phyloP scores from a whole-genome alignment of 1,140 invertebrate species.

The Aphaenogaster rudis region DNA sequence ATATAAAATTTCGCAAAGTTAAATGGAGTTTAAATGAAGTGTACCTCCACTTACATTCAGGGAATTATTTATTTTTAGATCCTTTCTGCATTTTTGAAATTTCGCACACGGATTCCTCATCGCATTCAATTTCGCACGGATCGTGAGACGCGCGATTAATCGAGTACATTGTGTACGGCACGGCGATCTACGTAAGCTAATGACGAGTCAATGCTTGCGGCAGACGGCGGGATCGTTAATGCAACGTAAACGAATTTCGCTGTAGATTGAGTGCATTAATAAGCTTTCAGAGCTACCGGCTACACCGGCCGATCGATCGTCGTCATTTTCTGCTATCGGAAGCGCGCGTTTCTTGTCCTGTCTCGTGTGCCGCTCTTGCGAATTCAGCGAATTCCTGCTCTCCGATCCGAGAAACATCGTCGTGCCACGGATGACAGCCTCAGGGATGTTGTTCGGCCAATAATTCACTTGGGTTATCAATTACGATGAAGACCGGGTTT shows the following conservation, averaged over 20 bases:
- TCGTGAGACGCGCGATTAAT: neutral
- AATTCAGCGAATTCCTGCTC: conserved; percentile 19
- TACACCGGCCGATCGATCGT: conserved; percentile 27
- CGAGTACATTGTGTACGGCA: conserved; percentile 11
- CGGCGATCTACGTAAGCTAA: conserved; percentile 14
- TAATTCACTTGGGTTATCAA: conserved; percentile 70
- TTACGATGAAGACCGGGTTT: conserved; percentile 42
- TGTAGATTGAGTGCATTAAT: conserved; percentile 53
- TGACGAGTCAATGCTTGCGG: conserved; percentile 35
- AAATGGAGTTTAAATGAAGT: neutral
- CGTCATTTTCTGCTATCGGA: conserved; percentile 6
- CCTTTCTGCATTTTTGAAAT: neutral
- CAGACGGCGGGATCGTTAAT: conserved; percentile 38
- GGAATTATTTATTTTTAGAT: neutral
- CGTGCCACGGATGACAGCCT: conserved; percentile 15
- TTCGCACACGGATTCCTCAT: neutral
- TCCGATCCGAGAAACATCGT: conserved; percentile 25
- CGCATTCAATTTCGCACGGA: neutral
- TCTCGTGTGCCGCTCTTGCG: neutral
- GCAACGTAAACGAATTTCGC: conserved; percentile 51
- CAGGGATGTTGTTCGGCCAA: conserved; percentile 42
- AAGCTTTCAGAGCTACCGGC: conserved; percentile 27
- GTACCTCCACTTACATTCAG: neutral
- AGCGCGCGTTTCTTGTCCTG: conserved; percentile 23
- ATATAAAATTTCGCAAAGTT: conserved; percentile 1